Percentiles rank a stretch among this genome's conserved stretches.
Conservation (phyloP, 2,797 vertebrate genomes). For the Manis javanica region DNA sequence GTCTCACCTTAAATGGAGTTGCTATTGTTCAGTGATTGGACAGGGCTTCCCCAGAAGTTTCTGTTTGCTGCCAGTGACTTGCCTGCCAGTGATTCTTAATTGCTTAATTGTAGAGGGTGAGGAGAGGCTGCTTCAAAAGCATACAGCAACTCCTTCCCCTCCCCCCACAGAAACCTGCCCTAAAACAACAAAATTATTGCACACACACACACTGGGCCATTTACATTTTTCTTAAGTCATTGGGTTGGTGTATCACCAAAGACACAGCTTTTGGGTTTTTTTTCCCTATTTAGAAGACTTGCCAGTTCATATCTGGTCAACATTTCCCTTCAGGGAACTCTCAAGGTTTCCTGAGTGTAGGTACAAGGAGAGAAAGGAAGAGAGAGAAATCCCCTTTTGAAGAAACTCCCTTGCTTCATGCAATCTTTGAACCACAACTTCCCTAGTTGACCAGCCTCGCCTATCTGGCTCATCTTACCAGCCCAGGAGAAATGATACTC, state of each 20-base stretch:
- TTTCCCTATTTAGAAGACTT: neutral
- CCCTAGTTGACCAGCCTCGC: neutral
- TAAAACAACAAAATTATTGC: neutral
- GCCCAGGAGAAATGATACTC: neutral
- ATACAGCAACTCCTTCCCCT: neutral
- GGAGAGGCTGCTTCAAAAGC: neutral
- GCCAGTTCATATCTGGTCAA: conserved; percentile 25
- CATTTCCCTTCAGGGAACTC: conserved; percentile 61
- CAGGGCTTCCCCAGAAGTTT: conserved; percentile 58
- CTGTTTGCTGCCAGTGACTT: conserved; percentile 59
- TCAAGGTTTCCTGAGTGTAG: conserved; percentile 59
- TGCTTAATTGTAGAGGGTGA: neutral
- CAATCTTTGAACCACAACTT: conserved; percentile 59
- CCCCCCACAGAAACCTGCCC: neutral
- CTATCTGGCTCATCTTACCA: neutral
- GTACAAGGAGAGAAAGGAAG: conserved; percentile 16
- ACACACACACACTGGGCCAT: neutral
- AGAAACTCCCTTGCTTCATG: conserved; percentile 59
- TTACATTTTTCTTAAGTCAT: neutral
- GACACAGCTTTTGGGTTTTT: neutral
- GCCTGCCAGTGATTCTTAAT: conserved; percentile 9
- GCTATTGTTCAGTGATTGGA: neutral
- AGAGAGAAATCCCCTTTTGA: conserved; percentile 40
- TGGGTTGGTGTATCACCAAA: neutral
- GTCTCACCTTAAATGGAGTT: neutral